A percentile compares a stretch with the other conserved stretches of the same genome.
phyloP scores from a whole-genome alignment of 2,888 invertebrate species.

The Rhogogaster chlorosoma region DNA sequence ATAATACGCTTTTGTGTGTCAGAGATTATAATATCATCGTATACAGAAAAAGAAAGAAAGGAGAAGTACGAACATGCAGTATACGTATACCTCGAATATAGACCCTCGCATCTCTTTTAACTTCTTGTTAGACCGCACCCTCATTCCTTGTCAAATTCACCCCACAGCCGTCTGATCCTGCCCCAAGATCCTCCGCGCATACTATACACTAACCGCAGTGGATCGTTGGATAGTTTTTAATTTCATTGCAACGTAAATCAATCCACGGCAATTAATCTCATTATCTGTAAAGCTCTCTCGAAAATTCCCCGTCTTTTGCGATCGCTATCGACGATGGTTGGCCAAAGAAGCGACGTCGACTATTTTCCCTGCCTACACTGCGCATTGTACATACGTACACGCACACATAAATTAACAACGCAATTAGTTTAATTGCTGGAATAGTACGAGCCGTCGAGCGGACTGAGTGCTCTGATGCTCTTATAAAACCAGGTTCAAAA shows the following conservation, averaged over 20 bases:
- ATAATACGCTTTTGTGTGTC: slow-evolving; percentile 67
- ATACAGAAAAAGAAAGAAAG: neutral
- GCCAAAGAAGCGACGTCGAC: neutral
- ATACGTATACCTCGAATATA: neutral
- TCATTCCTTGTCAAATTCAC: neutral
- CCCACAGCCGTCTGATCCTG: neutral
- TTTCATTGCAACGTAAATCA: neutral
- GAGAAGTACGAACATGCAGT: too few relatives aligned
- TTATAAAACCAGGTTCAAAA: neutral
- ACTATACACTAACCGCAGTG: neutral
- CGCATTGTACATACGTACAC: neutral
- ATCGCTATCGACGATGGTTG: neutral
- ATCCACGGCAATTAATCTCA: neutral
- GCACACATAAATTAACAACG: slow-evolving; percentile 36
- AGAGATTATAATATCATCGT: slow-evolving; percentile 50
- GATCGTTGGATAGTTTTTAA: neutral
- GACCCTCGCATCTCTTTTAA: slow-evolving; percentile 33
- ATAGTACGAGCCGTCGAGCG: neutral
- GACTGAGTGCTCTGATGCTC: neutral
- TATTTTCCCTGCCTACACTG: neutral
- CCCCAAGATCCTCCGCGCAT: neutral
- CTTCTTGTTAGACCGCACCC: slow-evolving; percentile 31
- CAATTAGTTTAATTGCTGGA: slow-evolving; percentile 42
- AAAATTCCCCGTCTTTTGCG: neutral
- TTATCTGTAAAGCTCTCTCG: neutral